These are phyloP conservation scores for Deroplatys truncata DNA, from an alignment of 2,888 invertebrate species.

Conservation along the genomic window DNA sequence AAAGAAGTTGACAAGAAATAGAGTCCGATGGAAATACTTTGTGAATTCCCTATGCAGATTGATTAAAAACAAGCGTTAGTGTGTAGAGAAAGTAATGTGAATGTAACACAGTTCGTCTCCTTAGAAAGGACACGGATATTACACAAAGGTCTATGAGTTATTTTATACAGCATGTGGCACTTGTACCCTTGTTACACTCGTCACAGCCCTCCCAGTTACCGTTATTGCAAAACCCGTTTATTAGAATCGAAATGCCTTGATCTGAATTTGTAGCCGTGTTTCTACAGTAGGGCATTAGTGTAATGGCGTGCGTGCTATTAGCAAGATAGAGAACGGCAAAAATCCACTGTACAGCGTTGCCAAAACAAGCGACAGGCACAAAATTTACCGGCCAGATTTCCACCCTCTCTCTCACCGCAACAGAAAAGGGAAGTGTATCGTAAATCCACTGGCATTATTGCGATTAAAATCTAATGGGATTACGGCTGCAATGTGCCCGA, in stretches of 20 bases:
- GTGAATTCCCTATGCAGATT: too few species aligned
- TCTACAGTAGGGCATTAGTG: neutral
- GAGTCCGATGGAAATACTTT: too few species aligned
- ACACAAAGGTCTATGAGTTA: too few species aligned
- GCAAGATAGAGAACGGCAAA: neutral
- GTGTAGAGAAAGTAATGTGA: too few species aligned
- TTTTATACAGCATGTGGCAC: neutral
- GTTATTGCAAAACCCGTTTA: neutral
- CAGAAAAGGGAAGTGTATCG: slow-evolving; percentile 5
- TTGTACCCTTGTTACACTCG: neutral
- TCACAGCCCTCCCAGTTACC: neutral
- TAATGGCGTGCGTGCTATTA: neutral
- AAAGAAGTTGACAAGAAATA: too few species aligned
- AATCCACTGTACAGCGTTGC: neutral
- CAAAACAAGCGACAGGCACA: neutral
- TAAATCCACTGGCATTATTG: slow-evolving; percentile 17
- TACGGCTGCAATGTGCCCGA: neutral
- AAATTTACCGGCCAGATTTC: slow-evolving; percentile 5
- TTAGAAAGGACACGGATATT: too few species aligned
- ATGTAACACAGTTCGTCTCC: too few species aligned
- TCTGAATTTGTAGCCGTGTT: neutral
- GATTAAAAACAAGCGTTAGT: too few species aligned
- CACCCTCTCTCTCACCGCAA: neutral
- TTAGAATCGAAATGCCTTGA: neutral
- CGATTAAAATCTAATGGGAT: slow-evolving; percentile 16